Evolutionary conservation across 2,797 vertebrate genomes (phyloP), one percentile per base, ranked within the genome.

Genomic region (Tapirus indicus): DNA sequence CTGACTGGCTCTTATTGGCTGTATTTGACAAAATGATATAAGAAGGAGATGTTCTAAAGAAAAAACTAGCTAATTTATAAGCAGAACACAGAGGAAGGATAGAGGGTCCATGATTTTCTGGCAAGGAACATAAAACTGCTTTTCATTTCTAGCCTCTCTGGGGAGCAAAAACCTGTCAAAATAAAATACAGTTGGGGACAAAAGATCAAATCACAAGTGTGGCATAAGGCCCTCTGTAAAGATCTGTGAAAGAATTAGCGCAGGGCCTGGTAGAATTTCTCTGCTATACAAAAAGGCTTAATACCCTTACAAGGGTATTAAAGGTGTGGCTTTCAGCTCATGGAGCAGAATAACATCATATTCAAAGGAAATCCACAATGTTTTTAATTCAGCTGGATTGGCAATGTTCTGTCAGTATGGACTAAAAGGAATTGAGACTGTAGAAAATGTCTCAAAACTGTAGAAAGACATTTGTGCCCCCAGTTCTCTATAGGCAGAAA

Each of bases 151-250:
- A 86, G 68, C 7, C 18, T 74, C 87, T 18, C 56, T 68, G 9
- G 60, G 16, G 44, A 89, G 32, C 35, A 94, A 93, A 85, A 83
- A 64, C 16, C 10, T 88, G 29, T 90, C 47, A 68, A 60, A 96
- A 86, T 84, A 80, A 94, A 93, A 74, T 21, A 74, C 29, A 74
- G 23, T 69, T 69, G 21, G 47, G 44, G 35, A 86, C 41, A 93
- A 93, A 93, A 95, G 68, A 92, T 56, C 47, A 84, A 86, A 77
- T 93, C 60, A 86, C 11, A 82, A 27, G 18, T 82, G 49, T 94
- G 49, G 56, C 82, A 16, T 71, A 66, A 93, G 47, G 35, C 6
- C 41, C 7, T 91, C 32, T 85, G 38, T 82, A 85, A 96, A 91
- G 35, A 72, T 64, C 41, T 68, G 10, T 60, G 47, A 72, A 96